Evolutionary conservation across 2,888 invertebrate species (phyloP).

Genomic region (Ochlodes sylvanus): DNA sequence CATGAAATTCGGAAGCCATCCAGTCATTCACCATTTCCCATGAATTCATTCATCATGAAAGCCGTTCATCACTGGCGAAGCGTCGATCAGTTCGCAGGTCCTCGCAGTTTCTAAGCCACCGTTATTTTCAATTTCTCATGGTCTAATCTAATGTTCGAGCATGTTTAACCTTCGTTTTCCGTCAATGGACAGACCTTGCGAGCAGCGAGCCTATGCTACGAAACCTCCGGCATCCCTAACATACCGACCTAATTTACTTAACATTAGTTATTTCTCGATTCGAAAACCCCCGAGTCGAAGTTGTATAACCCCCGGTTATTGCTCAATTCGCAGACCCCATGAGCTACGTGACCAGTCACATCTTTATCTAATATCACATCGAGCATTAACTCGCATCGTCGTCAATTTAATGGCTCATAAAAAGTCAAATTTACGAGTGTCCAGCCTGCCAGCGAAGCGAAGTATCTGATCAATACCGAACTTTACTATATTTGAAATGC

Average conservation of each 20-base stretch:
- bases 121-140: too few species aligned
- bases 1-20: too few species aligned
- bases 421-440: conserved; percentile 72
- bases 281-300: background rate
- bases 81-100: too few species aligned
- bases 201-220: background rate
- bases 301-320: background rate
- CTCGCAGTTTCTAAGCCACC: too few species aligned
- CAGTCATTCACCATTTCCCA: too few species aligned
- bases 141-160: too few species aligned
- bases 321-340: background rate
- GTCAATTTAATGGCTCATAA: conserved; percentile 75
- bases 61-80: too few species aligned
- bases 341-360: conserved; percentile 47
- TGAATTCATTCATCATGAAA: too few species aligned
- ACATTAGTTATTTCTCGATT: background rate
- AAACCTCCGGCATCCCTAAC: background rate
- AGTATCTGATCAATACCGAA: conserved; percentile 64
- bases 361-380: conserved; percentile 56
- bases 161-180: too few species aligned
- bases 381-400: conserved; percentile 62
- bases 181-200: background rate
- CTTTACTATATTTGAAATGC: conserved; percentile 36
- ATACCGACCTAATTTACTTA: background rate
- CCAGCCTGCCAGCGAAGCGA: conserved; percentile 54